Evolutionary conservation across 2,797 vertebrate genomes (phyloP), one percentile per base, ranked within the genome.

Genomic region (Myotis pilosus): DNA sequence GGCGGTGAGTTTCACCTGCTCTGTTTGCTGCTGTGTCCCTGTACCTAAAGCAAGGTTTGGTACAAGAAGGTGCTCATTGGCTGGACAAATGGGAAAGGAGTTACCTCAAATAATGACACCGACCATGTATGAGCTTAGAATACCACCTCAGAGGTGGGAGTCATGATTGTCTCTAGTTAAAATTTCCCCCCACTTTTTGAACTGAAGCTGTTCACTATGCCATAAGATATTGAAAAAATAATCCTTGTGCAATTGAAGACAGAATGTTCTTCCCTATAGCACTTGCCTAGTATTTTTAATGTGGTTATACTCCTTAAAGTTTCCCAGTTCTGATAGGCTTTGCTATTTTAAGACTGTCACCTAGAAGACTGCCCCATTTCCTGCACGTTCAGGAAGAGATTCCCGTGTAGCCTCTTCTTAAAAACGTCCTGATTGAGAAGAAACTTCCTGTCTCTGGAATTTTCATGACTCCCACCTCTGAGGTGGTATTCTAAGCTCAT

Each of bases 261-360:
- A 49, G 72, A 33, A 8, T 36, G 49, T 57, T 81, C 57, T 90
- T 78, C 28, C 22, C 44, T 57, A 7, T 28, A 22, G 38, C 36
- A n/a, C 25, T 53, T 68, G 30, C 22, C 69, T 72, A 28, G 47
- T 53, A 5, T 79, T 75, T 60, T 75, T 0, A 62, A 51, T 66
- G 82, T 69, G 51, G 28, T 55, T 22, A 10, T 22, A 25, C 38
- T 87, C 20, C 17, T 62, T 51, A 23, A 78, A 47, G 87, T 25
- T 47, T 87, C 33, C 36, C 16, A 13, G 30, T 87, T 90, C 86
- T 87, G 25, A 60, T 44, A 51, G 23, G 28, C 69, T 88, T 87
- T 94, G 38, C 89, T 96, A 53, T 95, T 93, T 79, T 86, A 75
- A 93, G 91, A 89, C 2, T 38, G 47, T 68, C 76, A 15, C 44